Evolutionary conservation across 37 sponge, comb jelly and placozoan genomes (phyloP), one percentile per base, ranked within the genome.

Genomic region (Beroe ovata): DNA sequence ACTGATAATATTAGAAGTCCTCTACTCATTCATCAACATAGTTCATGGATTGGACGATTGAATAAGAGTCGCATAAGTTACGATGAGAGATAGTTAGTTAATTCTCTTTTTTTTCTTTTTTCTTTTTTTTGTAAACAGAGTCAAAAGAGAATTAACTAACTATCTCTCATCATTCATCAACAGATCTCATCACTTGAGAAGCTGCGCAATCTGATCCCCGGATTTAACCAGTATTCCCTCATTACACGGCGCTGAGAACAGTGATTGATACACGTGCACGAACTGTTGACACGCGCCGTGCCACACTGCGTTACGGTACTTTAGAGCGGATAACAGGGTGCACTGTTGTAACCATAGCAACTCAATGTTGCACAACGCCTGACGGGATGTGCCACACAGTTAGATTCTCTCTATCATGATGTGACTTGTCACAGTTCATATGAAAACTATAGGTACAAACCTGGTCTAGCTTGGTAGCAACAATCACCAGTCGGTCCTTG

Each of bases 261-360:
- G 54, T 3, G 84, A 36, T n/a, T 30, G 1, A 29, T 77, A 77
- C 4, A 77, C 54, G 6, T 40, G 35, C 1, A 77, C 28, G 28
- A 77, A 77, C 54, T 77, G 84, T 25, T 8, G 22, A 2, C 28
- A 39, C 54, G 84, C 84, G 4, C 84, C 84, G 28, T 29, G 84
- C 84, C 84, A 77, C 23, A 77, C 84, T 42, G 84, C n/a, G 84
- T 77, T 77, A 4, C 84, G 84, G 84, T 77, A 35, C 19, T 36
- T 38, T 3, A 77, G 47, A 32, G 84, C 42, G 28, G 84, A 42
- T 26, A 77, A 25, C n/a, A 30, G 35, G 6, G 84, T 77, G 38
- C 84, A 77, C 84, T 42, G 54, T 3, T 39, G 84, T 40, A 77
- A 77, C 84, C 84, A 77, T 1, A 77, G 84, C 23, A 77, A 20